A percentile compares a stretch with the other conserved stretches of the same genome.
phyloP scores from a whole-genome alignment of 2,113 vertebrate genomes.

The Aegithalos caudatus region DNA sequence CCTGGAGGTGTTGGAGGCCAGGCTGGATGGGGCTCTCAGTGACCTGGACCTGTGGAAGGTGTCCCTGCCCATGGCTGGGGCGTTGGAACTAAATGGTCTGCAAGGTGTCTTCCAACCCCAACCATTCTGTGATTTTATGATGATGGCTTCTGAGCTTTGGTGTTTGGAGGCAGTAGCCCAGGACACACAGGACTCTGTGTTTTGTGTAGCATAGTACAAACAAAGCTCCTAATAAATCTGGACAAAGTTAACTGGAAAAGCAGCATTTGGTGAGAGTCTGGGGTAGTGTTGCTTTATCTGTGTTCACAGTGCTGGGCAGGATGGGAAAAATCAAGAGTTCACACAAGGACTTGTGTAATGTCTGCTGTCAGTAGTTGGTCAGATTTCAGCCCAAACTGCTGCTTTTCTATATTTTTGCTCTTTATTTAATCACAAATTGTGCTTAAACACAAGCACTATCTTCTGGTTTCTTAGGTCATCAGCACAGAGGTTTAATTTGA shows the following conservation, averaged over 20 bases:
- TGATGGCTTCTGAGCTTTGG: accelerated
- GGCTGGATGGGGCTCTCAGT: background rate
- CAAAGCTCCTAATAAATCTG: background rate
- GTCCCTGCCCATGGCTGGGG: background rate
- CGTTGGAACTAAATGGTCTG: background rate
- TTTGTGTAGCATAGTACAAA: background rate
- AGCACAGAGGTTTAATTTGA: background rate
- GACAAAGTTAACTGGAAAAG: background rate
- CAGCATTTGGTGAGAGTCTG: background rate
- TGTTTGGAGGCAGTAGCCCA: background rate
- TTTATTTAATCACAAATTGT: background rate
- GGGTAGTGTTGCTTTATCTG: background rate
- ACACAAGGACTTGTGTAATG: background rate
- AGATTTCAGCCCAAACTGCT: background rate
- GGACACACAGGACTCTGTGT: background rate
- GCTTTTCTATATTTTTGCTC: background rate
- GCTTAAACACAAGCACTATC: background rate
- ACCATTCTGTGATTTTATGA: background rate
- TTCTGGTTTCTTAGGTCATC: background rate
- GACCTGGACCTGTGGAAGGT: background rate
- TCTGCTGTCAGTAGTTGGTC: background rate
- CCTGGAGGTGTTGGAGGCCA: background rate
- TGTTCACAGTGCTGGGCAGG: background rate
- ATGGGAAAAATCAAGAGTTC: background rate
- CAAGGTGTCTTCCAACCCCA: background rate